These are phyloP conservation scores for Pteropus alecto DNA, from an alignment of 2,113 vertebrate species.

Conservation along the genomic window DNA sequence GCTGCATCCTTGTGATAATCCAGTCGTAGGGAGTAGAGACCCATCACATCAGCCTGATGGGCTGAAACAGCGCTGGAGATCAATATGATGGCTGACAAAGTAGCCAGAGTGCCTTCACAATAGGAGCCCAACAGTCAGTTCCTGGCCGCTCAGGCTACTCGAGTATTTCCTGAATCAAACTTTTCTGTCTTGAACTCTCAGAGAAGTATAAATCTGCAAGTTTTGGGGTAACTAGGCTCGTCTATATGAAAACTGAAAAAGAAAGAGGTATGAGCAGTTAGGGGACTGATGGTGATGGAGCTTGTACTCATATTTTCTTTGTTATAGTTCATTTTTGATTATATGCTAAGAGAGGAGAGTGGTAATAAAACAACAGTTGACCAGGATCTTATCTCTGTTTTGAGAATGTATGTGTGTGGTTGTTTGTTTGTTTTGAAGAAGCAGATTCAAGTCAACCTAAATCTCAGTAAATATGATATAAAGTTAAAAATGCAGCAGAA, in stretches of 20 bases:
- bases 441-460: background rate
- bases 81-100: background rate
- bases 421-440: background rate
- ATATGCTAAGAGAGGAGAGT: background rate
- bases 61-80: background rate
- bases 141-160: background rate
- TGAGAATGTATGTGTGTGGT: background rate
- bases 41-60: background rate
- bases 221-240: background rate
- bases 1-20: background rate
- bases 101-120: background rate
- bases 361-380: background rate
- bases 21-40: background rate
- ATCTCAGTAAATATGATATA: background rate
- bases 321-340: background rate
- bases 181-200: background rate
- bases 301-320: background rate
- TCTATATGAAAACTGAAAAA: background rate
- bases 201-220: background rate
- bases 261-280: background rate
- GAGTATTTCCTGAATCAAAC: background rate
- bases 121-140: background rate
- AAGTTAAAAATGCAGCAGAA: background rate
- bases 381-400: background rate
- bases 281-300: background rate